Conservation (phyloP, 2,113 vertebrate genomes). For the Bubalus kerabau region DNA sequence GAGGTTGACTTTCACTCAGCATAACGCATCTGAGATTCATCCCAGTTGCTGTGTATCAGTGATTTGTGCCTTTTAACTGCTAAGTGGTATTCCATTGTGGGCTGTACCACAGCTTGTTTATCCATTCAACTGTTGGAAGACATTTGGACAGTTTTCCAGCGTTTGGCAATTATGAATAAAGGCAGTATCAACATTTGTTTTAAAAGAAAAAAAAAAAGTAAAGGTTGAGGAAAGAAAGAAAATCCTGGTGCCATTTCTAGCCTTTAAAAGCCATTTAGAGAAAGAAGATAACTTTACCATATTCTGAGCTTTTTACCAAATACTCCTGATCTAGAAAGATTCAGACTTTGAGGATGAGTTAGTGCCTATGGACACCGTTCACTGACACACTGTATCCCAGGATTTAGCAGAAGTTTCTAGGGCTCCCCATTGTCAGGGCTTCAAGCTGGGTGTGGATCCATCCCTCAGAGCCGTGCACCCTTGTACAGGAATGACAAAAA, state of each 20-base stretch:
- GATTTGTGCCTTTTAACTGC: background rate
- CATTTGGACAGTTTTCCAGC: background rate
- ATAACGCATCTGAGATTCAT: background rate
- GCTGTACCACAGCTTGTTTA: background rate
- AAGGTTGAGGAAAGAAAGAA: background rate
- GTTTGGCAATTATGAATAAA: background rate
- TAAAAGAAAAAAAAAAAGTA: background rate
- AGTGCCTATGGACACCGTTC: background rate
- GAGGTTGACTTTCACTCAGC: background rate
- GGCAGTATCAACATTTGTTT: background rate
- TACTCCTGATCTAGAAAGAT: background rate
- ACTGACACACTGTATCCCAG: background rate
- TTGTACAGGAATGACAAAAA: background rate
- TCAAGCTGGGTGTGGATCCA: background rate
- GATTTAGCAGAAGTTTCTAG: background rate
- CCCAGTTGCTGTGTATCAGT: background rate
- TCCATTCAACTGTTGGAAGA: background rate
- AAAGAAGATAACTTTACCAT: background rate
- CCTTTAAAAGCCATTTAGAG: background rate
- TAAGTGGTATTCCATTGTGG: background rate
- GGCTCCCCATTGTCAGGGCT: background rate
- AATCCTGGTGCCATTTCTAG: background rate
- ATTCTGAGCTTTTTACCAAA: background rate
- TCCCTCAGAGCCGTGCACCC: background rate
- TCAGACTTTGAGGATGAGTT: background rate